These are phyloP conservation scores for Pseudopipra pipra DNA, from an alignment of 2,113 vertebrate species.

Conservation along the genomic window DNA sequence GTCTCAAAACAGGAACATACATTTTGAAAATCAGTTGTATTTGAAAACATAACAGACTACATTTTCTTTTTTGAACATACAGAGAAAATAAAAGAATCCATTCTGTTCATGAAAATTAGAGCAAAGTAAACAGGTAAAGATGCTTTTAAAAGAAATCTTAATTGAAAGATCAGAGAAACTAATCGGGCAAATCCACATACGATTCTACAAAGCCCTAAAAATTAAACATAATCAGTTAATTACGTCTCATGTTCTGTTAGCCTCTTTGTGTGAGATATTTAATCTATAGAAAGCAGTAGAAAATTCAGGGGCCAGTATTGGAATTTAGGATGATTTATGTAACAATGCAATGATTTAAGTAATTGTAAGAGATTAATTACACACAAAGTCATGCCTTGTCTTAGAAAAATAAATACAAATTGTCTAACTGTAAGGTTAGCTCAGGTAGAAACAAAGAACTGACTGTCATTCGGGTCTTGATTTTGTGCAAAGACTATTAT, in stretches of 20 bases:
- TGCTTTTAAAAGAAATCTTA: neutral
- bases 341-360: neutral
- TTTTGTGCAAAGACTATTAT: neutral
- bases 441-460: neutral
- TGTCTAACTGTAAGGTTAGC: neutral
- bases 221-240: neutral
- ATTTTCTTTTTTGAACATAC: neutral
- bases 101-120: neutral
- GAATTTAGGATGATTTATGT: rapidly evolving
- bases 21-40: neutral
- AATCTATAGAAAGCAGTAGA: neutral
- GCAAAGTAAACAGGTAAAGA: neutral
- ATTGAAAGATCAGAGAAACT: neutral
- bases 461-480: neutral
- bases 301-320: neutral
- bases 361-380: neutral
- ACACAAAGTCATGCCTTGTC: rapidly evolving
- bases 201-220: neutral
- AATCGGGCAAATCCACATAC: neutral
- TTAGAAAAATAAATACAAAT: neutral
- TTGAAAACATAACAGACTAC: neutral
- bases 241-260: neutral
- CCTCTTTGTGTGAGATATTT: neutral
- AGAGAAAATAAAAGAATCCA: neutral
- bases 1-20: neutral